These are phyloP conservation scores for Lepus timidus DNA, from an alignment of 2,113 vertebrate species.

Conservation along the genomic window DNA sequence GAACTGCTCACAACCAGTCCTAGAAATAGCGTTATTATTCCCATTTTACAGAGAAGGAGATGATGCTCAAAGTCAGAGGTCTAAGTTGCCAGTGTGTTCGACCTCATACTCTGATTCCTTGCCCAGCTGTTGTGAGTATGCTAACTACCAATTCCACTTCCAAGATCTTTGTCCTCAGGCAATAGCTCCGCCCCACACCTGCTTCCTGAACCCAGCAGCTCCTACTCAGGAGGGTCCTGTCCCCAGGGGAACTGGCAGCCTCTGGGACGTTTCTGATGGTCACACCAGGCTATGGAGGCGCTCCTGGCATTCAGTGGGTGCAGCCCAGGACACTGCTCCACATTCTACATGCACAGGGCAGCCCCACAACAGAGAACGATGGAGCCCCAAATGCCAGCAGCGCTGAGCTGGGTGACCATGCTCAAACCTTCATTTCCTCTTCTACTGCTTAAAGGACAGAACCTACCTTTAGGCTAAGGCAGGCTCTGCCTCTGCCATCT, in stretches of 20 bases:
- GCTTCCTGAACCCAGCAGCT: background rate
- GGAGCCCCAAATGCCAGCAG: background rate
- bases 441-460: no score
- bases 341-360: background rate
- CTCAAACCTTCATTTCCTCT: no score
- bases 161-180: background rate
- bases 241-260: no score
- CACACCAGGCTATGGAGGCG: background rate
- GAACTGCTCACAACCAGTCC: background rate
- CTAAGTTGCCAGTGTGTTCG: background rate
- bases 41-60: background rate
- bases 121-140: background rate
- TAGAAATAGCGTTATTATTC: background rate
- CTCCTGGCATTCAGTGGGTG: no score
- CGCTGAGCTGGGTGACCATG: no score
- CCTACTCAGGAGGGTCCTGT: background rate
- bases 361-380: background rate
- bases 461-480: no score
- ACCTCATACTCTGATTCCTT: background rate
- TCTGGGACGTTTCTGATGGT: background rate
- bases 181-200: background rate
- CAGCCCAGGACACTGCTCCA: background rate
- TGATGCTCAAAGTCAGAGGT: background rate
- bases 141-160: background rate
- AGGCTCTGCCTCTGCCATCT: background rate